Evolutionary conservation across 2,888 invertebrate genomes (phyloP), one percentile per base, ranked within the genome.

Genomic region (Drosophila gaucha): DNA sequence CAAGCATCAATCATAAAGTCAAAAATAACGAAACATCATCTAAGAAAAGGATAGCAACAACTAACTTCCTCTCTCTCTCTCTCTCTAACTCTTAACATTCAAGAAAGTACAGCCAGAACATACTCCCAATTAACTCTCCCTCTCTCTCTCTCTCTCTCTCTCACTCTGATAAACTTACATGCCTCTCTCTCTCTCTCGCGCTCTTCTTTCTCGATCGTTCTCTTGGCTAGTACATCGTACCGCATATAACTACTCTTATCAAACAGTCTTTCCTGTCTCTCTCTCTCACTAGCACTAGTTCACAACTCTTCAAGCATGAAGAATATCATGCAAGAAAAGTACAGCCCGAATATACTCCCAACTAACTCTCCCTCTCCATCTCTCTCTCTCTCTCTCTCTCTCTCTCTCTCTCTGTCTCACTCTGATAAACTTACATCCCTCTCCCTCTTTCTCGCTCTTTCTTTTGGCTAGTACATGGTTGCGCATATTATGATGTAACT

Each of bases 1-100:
- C 30, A 18, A 30, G 28, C 58, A 43, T 59, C 28, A 5, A 24
- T 44, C 35, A 36, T 28, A 20, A 31, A 38, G 26, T 4, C 18
- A 10, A 26, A 28, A 10, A 1, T 28, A 6, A 22, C 5, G 31
- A 26, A 35, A 28, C n/a, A 30, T 59, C 57, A 43, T 36, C 14
- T 2, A 9, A 39, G n/a, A 3, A 16, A 36, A n/a, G n/a, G 28
- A 24, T 39, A 36, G 18, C 18, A 39, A 31, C 22, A 56, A 30
- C 26, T 33, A 20, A 31, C 20, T 18, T 20, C 31, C 28, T 44
- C 33, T 26, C 35, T 12, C 16, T 52, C n/a, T n/a, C 30, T 35
- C 18, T 54, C 10, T 4, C 24, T 38, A 30, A 30, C 3, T 16
- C 35, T 9, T 35, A 1, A 6, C 1, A 6, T 6, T 26, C 16